Percentiles rank a stretch among this genome's conserved stretches.
phyloP scores from a whole-genome alignment of 2,888 invertebrate species.

The Bibio marci region DNA sequence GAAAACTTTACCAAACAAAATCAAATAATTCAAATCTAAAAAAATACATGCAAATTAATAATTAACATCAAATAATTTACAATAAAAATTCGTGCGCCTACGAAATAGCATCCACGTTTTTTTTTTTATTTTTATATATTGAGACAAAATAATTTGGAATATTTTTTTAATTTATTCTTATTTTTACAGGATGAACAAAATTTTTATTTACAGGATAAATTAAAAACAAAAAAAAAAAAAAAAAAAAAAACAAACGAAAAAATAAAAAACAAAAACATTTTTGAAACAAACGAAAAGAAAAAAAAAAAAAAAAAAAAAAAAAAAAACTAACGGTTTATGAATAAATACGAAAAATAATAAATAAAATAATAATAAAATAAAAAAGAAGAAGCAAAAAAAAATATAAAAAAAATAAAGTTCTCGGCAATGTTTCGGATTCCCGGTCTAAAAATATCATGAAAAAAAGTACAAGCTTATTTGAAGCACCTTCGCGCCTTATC shows the following conservation, averaged over 20 bases:
- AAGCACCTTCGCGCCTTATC: constrained; percentile 59
- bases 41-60: no score
- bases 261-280: constrained; percentile 24
- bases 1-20: no score
- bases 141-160: constrained; percentile 8
- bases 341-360: constrained; percentile 5
- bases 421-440: constrained; percentile 36
- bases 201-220: constrained; percentile 11
- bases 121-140: no score
- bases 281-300: not conserved
- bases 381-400: constrained; percentile 8
- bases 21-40: no score
- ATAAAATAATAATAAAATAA: constrained; percentile 11
- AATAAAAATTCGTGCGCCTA: no score
- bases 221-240: not conserved
- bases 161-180: constrained; percentile 10
- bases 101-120: no score
- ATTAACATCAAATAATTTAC: no score
- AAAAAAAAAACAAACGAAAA: constrained; percentile 11
- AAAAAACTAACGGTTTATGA: not conserved
- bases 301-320: constrained; percentile 17
- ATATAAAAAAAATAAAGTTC: constrained; percentile 16
- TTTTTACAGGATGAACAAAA: not conserved
- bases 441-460: constrained; percentile 42
- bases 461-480: constrained; percentile 54